Base-by-base conservation (phyloP, 2,113 vertebrate species). In the Potamarius usumacintae region DNA sequence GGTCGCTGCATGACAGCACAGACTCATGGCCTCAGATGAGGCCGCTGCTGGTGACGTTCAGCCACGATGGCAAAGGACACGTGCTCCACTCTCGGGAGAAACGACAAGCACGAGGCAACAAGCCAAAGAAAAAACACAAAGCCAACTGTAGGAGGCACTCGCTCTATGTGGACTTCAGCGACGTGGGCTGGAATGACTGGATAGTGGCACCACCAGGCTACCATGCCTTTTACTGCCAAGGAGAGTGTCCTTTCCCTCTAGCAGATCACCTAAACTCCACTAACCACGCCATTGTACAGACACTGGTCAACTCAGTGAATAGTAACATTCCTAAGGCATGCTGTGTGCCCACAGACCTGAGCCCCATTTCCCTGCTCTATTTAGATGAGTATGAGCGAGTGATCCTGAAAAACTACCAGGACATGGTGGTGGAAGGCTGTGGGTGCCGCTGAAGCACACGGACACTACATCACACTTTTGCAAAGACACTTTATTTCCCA, bases 101-200 rank as follows among this genome's bases (percentile, higher is more conserved):
- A 87, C 94, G 97, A 76, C 97, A 97, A 90, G 94, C 90, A 0
- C 96, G 95, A 90, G 60, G 10, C 14, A 95, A 94, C 89, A 97
- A 96, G 93, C 96, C 95, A 88, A 93, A 96, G 86, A 97, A 96
- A 85, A 96, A 96, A 87, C 96, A 96, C 76, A 96, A 96, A 94
- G 95, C 95, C 88, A 96, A 96, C 94, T 97, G 97, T 87, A 96
- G 95, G 93, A 95, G 97, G 91, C 97, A 97, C 86, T 95, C 96
- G 22, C 94, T 97, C 2, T 97, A 97, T 1, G 97, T 97, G 92
- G 96, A 97, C 95, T 97, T 97, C 93, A 97, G 96, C 81, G 96
- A 97, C 0, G 96, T 97, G 91, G 96, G 96, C 85, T 97, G 97
- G 97, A 97, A 97, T 92, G 96, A 97, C 93, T 97, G 97, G 97